Evolutionary conservation across 2,888 invertebrate species (phyloP).

Genomic region (Ectemnius cavifrons): DNA sequence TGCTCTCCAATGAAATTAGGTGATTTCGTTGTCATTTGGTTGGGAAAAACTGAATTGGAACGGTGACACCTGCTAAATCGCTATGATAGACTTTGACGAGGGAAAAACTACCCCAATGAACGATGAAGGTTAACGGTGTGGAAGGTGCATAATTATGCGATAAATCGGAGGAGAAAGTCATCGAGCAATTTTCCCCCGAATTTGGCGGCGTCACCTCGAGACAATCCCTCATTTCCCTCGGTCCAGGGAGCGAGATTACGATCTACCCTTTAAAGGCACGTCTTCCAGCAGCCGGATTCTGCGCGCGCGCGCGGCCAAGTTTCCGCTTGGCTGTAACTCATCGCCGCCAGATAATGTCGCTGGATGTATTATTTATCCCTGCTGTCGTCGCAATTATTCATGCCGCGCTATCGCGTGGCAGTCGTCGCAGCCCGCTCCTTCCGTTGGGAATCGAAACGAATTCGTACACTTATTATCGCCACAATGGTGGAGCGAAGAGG

Average conservation of each 20-base stretch:
- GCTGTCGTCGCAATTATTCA: constrained; percentile 75
- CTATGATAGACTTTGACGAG: constrained; percentile 29
- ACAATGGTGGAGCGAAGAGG: constrained; percentile 37
- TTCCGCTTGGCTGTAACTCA: constrained; percentile 68
- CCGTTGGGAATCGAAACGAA: constrained; percentile 72
- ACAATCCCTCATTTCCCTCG: constrained; percentile 61
- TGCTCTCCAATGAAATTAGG: constrained; percentile 56
- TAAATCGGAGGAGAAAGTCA: constrained; percentile 34
- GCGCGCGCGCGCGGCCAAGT: constrained; percentile 50
- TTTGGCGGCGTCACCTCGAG: constrained; percentile 55
- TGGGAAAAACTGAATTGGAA: constrained; percentile 21
- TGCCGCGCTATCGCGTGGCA: constrained; percentile 67
- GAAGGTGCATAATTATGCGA: constrained; percentile 1
- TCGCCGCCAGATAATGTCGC: constrained; percentile 71
- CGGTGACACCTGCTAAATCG: constrained; percentile 45
- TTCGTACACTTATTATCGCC: constrained; percentile 65
- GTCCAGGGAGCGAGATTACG: constrained; percentile 68
- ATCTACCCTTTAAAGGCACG: constrained; percentile 74
- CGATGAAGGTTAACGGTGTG: not conserved
- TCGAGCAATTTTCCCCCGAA: constrained; percentile 45
- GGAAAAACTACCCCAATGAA: not conserved
- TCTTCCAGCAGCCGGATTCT: constrained; percentile 36
- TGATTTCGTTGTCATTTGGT: constrained; percentile 42
- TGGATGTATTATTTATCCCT: constrained; percentile 73
- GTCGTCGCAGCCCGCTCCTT: constrained; percentile 48